Evolutionary conservation across 1,140 invertebrate genomes (phyloP).

Genomic region (Trachelipus rathkii): DNA sequence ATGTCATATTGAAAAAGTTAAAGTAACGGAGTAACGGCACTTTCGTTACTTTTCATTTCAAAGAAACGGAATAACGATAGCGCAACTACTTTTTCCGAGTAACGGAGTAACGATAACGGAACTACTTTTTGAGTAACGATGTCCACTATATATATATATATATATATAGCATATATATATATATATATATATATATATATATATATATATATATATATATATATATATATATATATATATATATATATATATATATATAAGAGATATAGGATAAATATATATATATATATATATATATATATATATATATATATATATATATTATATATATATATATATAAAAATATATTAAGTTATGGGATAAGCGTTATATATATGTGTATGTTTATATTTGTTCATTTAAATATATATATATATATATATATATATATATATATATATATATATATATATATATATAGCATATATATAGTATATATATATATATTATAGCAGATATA

Average conservation of each 20-base stretch:
- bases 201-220: not conserved
- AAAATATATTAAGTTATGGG: not conserved
- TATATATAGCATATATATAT: slow-evolving; percentile 17
- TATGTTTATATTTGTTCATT: too few species aligned
- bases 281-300: not conserved
- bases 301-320: not conserved
- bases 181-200: slow-evolving; percentile 10
- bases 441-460: slow-evolving; percentile 16
- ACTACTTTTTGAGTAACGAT: too few species aligned
- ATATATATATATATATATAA: not conserved
- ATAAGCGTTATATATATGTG: slow-evolving; percentile 8
- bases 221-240: not conserved
- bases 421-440: slow-evolving; percentile 20
- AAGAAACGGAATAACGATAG: too few species aligned
- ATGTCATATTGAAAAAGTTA: too few species aligned
- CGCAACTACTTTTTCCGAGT: too few species aligned
- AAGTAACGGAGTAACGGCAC: too few species aligned
- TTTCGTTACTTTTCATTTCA: too few species aligned
- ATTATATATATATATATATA: not conserved
- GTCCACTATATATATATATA: too few species aligned
- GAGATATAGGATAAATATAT: too few species aligned
- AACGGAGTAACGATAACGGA: too few species aligned
- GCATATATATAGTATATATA: slow-evolving; percentile 7
- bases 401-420: not conserved
- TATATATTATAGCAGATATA: too few species aligned